These are phyloP conservation scores for Acleris emargana DNA, from an alignment of 2,888 invertebrate genomes.

Conservation along the genomic window DNA sequence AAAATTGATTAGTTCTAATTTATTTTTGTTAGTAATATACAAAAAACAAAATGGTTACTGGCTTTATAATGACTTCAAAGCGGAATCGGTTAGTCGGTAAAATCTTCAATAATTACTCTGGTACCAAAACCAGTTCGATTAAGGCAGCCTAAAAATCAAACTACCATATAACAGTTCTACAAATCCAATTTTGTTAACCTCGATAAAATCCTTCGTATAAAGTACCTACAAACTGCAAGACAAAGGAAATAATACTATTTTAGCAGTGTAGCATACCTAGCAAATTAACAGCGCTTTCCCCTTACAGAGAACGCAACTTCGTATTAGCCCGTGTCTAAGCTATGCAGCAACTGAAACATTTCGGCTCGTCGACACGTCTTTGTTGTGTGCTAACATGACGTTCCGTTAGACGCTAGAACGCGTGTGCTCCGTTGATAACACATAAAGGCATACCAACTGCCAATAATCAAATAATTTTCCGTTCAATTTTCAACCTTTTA, in stretches of 20 bases:
- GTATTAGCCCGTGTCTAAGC: slow-evolving; percentile 38
- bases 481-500: slow-evolving; percentile 42
- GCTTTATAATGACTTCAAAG: too few relatives aligned
- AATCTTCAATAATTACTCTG: too few relatives aligned
- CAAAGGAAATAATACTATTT: neutral
- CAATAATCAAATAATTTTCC: slow-evolving; percentile 41
- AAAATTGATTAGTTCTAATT: too few relatives aligned
- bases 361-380: slow-evolving; percentile 50
- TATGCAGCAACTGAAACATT: slow-evolving; percentile 46
- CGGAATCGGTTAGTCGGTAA: too few relatives aligned
- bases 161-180: too few relatives aligned
- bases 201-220: too few relatives aligned
- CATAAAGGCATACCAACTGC: slow-evolving; percentile 49
- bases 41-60: too few relatives aligned
- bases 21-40: too few relatives aligned
- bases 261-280: neutral
- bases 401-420: slow-evolving; percentile 45
- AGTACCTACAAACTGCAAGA: neutral
- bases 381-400: slow-evolving; percentile 46
- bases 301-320: neutral
- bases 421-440: slow-evolving; percentile 57
- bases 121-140: too few relatives aligned
- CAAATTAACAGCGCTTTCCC: slow-evolving; percentile 6
- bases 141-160: too few relatives aligned
- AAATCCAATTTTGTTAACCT: too few relatives aligned